These are phyloP conservation scores for Zaprionus lineosus DNA, from an alignment of 2,888 invertebrate species.

Conservation along the genomic window DNA sequence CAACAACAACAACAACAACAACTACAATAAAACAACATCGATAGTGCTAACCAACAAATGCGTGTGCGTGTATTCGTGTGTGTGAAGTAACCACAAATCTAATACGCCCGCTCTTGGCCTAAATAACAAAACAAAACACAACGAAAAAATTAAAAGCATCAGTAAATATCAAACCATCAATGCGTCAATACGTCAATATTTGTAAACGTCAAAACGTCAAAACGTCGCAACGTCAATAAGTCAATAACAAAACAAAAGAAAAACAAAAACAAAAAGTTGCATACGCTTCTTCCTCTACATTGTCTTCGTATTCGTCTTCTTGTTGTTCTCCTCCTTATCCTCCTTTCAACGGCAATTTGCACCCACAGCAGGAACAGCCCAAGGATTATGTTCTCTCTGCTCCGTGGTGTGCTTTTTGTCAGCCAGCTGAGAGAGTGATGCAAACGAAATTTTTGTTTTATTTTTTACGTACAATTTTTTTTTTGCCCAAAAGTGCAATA, in stretches of 20 bases:
- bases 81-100: constrained; percentile 27
- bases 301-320: constrained; percentile 5
- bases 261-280: constrained; percentile 41
- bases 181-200: constrained; percentile 15
- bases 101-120: constrained; percentile 37
- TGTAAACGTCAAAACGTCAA: constrained; percentile 12
- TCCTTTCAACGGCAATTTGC: constrained; percentile 35
- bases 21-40: background rate
- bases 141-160: constrained; percentile 12
- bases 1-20: constrained; percentile 27
- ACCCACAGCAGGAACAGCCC: constrained; percentile 79
- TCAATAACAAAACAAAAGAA: constrained; percentile 21
- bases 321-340: background rate
- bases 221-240: constrained; percentile 14
- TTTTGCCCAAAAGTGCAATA: constrained; percentile 23
- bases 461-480: constrained; percentile 17
- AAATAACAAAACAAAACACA: constrained; percentile 27
- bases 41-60: constrained; percentile 55
- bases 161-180: constrained; percentile 12
- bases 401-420: constrained; percentile 45
- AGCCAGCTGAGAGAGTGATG: constrained; percentile 1
- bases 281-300: constrained; percentile 34
- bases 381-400: constrained; percentile 82
- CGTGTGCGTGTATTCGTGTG: constrained; percentile 27
- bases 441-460: background rate